Conservation (phyloP, 2,888 invertebrate genomes). For the Agonopterix subpropinquella region DNA sequence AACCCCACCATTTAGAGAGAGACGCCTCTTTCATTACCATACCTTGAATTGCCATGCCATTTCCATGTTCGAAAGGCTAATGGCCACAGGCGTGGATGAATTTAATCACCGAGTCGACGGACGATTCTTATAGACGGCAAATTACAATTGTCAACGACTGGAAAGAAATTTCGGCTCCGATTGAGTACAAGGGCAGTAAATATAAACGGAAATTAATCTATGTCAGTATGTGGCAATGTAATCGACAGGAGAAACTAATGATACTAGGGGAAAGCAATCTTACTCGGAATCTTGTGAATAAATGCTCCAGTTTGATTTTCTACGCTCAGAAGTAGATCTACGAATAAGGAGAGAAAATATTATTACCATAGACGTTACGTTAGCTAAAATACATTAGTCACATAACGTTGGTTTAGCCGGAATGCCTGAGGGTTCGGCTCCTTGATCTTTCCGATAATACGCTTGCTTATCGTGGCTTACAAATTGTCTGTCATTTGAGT, state of each 20-base stretch:
- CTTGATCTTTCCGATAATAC: constrained; percentile 39
- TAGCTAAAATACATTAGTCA: constrained; percentile 8
- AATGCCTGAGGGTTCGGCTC: constrained; percentile 28
- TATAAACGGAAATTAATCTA: neutral
- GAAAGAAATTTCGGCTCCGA: constrained; percentile 21
- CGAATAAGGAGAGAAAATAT: too few species aligned
- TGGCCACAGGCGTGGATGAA: constrained; percentile 34
- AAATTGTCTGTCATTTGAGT: constrained; percentile 48
- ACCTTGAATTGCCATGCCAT: constrained; percentile 48
- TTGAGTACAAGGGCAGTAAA: constrained; percentile 4
- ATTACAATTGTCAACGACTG: constrained; percentile 37
- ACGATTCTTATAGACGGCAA: constrained; percentile 26
- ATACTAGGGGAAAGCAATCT: too few species aligned
- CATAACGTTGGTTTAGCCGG: constrained; percentile 14
- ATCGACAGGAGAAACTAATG: too few species aligned
- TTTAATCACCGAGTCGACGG: constrained; percentile 34
- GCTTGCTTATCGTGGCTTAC: constrained; percentile 43
- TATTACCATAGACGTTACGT: too few species aligned
- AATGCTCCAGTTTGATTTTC: too few species aligned
- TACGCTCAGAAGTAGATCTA: too few species aligned
- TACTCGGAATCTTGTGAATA: too few species aligned
- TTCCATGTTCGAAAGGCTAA: constrained; percentile 49
- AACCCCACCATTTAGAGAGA: constrained; percentile 53
- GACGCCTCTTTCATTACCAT: constrained; percentile 53
- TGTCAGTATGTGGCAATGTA: neutral